A percentile compares a stretch with the other conserved stretches of the same genome.
Conservation (phyloP, 2,797 vertebrate genomes). For the Ara ararauna region DNA sequence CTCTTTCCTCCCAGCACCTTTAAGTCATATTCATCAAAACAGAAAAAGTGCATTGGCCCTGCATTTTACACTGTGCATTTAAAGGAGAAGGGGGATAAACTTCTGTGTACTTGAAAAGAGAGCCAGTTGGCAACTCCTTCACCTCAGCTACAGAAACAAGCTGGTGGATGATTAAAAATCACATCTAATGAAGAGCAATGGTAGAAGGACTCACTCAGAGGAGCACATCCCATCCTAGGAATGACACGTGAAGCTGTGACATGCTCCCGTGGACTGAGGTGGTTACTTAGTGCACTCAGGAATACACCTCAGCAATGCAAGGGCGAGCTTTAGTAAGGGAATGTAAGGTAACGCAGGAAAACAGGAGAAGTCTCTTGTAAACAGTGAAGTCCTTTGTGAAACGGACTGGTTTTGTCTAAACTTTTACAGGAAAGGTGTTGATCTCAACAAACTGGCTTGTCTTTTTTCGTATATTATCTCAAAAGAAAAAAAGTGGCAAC, state of each 20-base stretch:
- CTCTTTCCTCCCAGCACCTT: slow-evolving; percentile 16
- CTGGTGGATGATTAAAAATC: rapidly evolving
- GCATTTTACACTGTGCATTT: rapidly evolving
- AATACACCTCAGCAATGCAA: not conserved
- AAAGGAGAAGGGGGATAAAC: not conserved
- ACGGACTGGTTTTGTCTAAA: not conserved
- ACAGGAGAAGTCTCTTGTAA: not conserved
- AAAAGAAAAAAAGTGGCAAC: not conserved
- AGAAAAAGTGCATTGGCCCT: not conserved
- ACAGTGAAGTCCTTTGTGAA: not conserved
- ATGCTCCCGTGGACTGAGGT: not conserved
- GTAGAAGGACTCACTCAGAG: not conserved
- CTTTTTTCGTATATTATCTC: not conserved
- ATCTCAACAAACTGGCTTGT: not conserved
- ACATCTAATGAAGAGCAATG: not conserved
- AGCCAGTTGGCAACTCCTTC: not conserved
- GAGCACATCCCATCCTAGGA: not conserved
- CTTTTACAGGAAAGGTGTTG: slow-evolving; percentile 55
- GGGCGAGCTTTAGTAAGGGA: not conserved
- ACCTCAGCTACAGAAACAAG: not conserved
- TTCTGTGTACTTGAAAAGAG: not conserved
- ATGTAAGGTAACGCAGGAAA: not conserved
- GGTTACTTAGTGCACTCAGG: not conserved
- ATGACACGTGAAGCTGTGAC: not conserved
- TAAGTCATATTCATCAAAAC: not conserved